phyloP scores from a whole-genome alignment of 2,888 invertebrate genomes.

The Dromius quadrimaculatus region DNA sequence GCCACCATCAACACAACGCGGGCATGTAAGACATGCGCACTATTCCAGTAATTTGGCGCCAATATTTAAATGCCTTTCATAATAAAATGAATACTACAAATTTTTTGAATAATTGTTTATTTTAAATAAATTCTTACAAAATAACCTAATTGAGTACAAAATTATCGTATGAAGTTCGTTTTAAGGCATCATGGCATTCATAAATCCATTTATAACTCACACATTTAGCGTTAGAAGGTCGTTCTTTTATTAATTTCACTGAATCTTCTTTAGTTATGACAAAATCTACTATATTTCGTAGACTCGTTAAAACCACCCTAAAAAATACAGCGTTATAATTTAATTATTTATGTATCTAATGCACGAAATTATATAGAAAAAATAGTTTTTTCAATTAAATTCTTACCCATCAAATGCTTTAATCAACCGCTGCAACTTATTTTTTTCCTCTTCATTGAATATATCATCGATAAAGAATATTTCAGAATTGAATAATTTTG shows the following conservation, averaged over 20 bases:
- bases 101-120: background rate
- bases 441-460: constrained; percentile 62
- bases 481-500: constrained; percentile 67
- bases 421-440: constrained; percentile 68
- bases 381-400: background rate
- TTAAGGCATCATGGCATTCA: constrained; percentile 69
- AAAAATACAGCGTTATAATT: too few relatives aligned
- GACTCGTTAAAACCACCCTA: constrained; percentile 60
- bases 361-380: constrained; percentile 45
- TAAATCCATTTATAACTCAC: constrained; percentile 74
- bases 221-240: constrained; percentile 60
- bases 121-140: background rate
- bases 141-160: constrained; percentile 44
- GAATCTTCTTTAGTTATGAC: constrained; percentile 60
- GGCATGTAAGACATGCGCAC: too few relatives aligned
- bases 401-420: constrained; percentile 74
- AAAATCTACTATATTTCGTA: constrained; percentile 59
- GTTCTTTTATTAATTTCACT: constrained; percentile 57
- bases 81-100: background rate
- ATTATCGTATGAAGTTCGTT: constrained; percentile 57
- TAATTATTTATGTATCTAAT: too few relatives aligned
- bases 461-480: constrained; percentile 68
- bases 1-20: too few relatives aligned
- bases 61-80: too few relatives aligned
- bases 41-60: too few relatives aligned